Conservation (phyloP, 2,797 vertebrate genomes). For the Gouania willdenowi region DNA sequence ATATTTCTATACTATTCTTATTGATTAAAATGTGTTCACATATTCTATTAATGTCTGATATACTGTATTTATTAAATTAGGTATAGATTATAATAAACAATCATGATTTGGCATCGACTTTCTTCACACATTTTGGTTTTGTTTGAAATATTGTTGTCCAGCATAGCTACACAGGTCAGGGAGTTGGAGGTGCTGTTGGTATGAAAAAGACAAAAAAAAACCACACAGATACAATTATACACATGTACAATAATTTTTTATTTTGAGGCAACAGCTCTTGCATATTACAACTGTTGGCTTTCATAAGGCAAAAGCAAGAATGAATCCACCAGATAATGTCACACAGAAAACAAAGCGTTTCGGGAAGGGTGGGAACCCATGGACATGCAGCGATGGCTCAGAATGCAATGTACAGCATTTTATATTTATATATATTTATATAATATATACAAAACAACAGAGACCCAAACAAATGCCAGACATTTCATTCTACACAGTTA, state of each 20-base stretch:
- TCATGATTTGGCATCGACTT: too few species aligned
- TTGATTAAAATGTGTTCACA: too few species aligned
- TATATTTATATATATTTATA: conserved; percentile 79
- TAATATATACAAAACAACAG: conserved; percentile 93
- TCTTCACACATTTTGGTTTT: too few species aligned
- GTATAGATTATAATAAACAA: too few species aligned
- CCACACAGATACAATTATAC: too few species aligned
- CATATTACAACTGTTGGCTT: conserved; percentile 99
- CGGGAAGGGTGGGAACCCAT: conserved; percentile 79
- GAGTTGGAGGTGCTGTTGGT: too few species aligned
- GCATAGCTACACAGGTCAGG: too few species aligned
- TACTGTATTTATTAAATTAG: too few species aligned
- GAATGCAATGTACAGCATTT: conserved; percentile 98
- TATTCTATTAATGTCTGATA: too few species aligned
- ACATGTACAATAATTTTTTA: conserved; percentile 97
- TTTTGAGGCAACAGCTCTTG: conserved; percentile 98
- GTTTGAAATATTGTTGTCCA: too few species aligned
- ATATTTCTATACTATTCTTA: too few species aligned
- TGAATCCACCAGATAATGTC: conserved; percentile 94
- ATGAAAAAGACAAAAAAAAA: too few species aligned
- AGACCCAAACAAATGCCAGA: conserved; percentile 91
- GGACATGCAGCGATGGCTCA: conserved; percentile 92
- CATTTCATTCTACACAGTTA: conserved; percentile 90
- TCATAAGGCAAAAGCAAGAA: conserved; percentile 99
- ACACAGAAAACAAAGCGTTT: conserved; percentile 89